Conservation (phyloP, 37 sponge, comb jelly and placozoan genomes). For the Cliona cf. orientalis region DNA sequence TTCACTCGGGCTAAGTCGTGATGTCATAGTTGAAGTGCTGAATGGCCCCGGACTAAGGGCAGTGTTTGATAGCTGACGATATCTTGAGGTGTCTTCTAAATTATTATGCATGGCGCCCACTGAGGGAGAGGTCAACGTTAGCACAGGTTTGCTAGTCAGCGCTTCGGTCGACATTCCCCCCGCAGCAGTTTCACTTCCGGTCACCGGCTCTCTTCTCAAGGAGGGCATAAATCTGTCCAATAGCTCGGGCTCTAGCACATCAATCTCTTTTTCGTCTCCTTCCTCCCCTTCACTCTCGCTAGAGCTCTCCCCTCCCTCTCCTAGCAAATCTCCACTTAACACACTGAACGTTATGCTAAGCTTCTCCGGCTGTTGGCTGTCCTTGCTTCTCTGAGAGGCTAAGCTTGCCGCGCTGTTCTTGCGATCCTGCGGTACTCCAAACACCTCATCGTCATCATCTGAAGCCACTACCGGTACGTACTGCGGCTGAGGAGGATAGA, state of each 20-base stretch:
- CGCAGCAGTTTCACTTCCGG: no score
- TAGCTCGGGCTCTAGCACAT: background rate
- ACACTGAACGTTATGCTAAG: conserved; percentile 40
- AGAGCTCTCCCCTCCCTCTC: background rate
- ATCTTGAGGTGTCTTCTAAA: background rate
- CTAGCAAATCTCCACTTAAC: conserved; percentile 15
- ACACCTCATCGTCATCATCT: no score
- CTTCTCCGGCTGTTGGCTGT: conserved; percentile 1
- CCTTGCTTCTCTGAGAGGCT: background rate
- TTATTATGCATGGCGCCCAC: no score
- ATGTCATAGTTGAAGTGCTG: background rate
- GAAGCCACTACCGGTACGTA: no score
- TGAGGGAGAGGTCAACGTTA: no score
- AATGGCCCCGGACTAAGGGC: background rate
- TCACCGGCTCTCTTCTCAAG: no score
- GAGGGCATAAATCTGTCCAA: no score
- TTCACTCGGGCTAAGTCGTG: background rate
- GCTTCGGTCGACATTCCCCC: no score
- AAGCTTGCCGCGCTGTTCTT: background rate
- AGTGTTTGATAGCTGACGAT: background rate
- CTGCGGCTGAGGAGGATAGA: no score
- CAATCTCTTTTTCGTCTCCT: background rate
- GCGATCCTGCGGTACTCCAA: background rate
- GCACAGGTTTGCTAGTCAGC: no score
- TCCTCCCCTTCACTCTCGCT: conserved; percentile 4